Evolutionary conservation across 2,797 vertebrate genomes (phyloP), one percentile per base, ranked within the genome.

Genomic region (Semotilus atromaculatus): DNA sequence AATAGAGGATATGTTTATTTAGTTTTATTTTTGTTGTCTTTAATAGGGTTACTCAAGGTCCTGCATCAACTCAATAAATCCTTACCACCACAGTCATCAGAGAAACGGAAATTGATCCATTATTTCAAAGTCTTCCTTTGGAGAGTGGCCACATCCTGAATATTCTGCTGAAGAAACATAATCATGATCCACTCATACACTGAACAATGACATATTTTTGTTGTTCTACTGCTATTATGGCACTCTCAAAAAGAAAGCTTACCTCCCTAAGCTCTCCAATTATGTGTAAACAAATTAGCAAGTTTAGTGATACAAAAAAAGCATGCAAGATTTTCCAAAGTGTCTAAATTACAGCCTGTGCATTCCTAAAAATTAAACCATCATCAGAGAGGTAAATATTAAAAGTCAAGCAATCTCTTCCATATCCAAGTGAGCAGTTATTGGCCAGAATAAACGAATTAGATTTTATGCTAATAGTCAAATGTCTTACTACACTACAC

Each of bases 181-280:
- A 38, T 21, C 5, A 29, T 51, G 68, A 84, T 73, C 53, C 58
- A 53, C 48, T 23, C 82, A 55, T 10, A 29, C 45, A 55, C 71
- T 43, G 67, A 66, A 40, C 71, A 75, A 60, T 64, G 38, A 43
- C 70, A 82, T 85, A 19, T n/a, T 70, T 73, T 31, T 71, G 51
- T 80, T 31, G 43, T 70, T 79, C 29, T 82, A 85, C 79, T 77
- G 64, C 58, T 58, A 83, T 77, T 80, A 53, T 76, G 36, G 31
- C 76, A 67, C 62, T 68, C 29, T 60, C 8, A 31, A 55, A 80
- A 60, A 66, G n/a, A 71, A 31, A 55, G 18, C 38, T 26, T 21
- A 36, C 19, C 78, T 81, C 58, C 79, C 58, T 51, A 34, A 72
- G 85, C 82, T 90, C 88, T 90, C 88, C 60, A 72, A 86, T 90